Base-by-base conservation (phyloP, 2,888 invertebrate species). In the Agrochola macilenta region DNA sequence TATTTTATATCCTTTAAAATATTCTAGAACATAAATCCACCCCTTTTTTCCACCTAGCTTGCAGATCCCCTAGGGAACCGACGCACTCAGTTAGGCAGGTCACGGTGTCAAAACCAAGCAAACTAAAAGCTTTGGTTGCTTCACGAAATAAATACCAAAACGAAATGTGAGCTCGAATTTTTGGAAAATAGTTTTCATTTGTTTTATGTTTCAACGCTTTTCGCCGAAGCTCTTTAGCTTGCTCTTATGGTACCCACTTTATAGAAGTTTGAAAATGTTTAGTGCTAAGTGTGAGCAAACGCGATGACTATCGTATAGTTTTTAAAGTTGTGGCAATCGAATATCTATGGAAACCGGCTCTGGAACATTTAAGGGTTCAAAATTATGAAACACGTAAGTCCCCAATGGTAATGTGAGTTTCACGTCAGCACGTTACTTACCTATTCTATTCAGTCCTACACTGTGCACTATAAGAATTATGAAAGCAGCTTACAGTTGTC, bases 101-200 rank as follows among this genome's bases (percentile, higher is more conserved):
- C 58, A 60, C 71, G 39, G 43, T 72, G 69, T 77, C 77, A 76
- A 76, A 81, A 72, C 68, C 23, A 58, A 35, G 63, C n/a, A 26
- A 49, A 65, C 54, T 82, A 72, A 81, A 77, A 81, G 69, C 76
- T 81, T 76, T 65, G 30, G 65, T 35, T 70, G 58, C 35, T 69
- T 54, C 58, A 20, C 65, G 58, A 77, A 77, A 65, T 81, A 77
- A 77, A 77, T 72, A 69, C 49, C n/a, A 12, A 1, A 52, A 54
- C n/a, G n/a, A 49, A 77, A 76, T 14, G 35, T 26, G 49, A 46
- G 43, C 49, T 57, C 11, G 49, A 17, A n/a, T 69, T 69, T 35
- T 54, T 35, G 35, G n/a, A 60, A 52, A 77, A 77, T 35, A 69
- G 60, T 61, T 72, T 76, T 58, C 49, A 35, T 80, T 79, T 69